Base-by-base conservation (phyloP, 1,140 invertebrate genomes). In the Brevipalpus yothersi region DNA sequence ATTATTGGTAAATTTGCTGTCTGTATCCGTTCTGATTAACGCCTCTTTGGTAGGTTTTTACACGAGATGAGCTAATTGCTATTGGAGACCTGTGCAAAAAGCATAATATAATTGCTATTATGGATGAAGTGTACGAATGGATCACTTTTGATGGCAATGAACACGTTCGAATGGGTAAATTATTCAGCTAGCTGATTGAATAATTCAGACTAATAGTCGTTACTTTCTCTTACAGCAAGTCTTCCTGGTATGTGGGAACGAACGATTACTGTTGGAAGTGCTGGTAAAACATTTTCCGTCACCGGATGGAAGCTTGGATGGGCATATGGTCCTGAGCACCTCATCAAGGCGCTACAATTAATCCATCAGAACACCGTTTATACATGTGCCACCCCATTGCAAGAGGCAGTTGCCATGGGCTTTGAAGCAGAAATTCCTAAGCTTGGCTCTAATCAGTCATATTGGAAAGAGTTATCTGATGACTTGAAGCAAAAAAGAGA, bases 81-180 rank as follows among this genome's bases (percentile, higher is more conserved):
- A 86, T 97, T 65, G 89, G 86, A 0, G 70, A 73, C 68, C 72
- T 97, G 47, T 93, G 88, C 67, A 86, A 83, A 66, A 89, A 95
- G 69, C 82, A 87, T 77, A 82, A 97, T 70, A 81, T 85, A 9
- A 70, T 96, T 5, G 90, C 88, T 61, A 73, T 97, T 21, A 82
- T 86, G 3, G 92, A 97, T 73, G 93, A 97, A 72, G 93, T 98
- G 1, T 97, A 97, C 64, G 92, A 98, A 72, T 95, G 89, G 85
- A 79, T 96, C 66, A 82, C 89, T 19, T 96, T 85, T 68, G 78
- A 85, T 67, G 82, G 82, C 0, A 75, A 79, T 51, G 75, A 88
- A 68, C 91, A 95, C 72, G 79, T 91, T 61, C 77, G 87, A 68
- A 92, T 94, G 61, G 84, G 84, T 84, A 73, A 74, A 51, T 55